Percentiles rank a stretch among this genome's conserved stretches.
Conservation (phyloP, 2,888 invertebrate genomes). For the Lypha dubia region DNA sequence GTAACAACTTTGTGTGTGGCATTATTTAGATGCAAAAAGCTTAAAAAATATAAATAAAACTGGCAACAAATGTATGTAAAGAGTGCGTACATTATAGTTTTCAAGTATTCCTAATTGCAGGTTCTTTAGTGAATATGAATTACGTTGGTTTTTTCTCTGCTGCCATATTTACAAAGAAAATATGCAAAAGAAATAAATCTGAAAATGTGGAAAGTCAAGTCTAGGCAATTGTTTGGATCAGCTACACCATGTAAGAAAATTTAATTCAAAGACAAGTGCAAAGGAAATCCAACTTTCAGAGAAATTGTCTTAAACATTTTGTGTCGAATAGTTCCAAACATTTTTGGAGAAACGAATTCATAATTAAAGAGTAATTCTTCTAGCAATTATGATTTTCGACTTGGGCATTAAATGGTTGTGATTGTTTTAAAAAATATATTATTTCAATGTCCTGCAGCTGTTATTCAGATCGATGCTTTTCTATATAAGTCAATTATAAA, state of each 20-base stretch:
- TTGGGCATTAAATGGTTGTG: no score
- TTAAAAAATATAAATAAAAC: conserved; percentile 29
- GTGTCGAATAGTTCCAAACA: no score
- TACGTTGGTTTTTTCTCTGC: conserved; percentile 20
- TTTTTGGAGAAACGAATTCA: no score
- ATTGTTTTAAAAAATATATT: no score
- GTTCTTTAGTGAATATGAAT: conserved; percentile 70
- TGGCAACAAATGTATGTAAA: conserved; percentile 46
- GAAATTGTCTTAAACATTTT: no score
- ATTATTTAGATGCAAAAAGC: conserved; percentile 53
- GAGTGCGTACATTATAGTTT: conserved; percentile 72
- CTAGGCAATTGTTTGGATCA: neutral
- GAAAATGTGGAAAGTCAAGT: neutral
- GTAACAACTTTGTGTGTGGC: conserved; percentile 72
- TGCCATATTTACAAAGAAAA: neutral
- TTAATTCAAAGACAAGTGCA: no score
- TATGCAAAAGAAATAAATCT: conserved; percentile 16
- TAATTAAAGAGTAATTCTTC: no score
- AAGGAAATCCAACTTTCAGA: no score
- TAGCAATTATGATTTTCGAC: no score
- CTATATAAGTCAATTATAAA: no score
- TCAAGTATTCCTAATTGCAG: conserved; percentile 73
- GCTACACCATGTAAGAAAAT: neutral
- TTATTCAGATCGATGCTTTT: no score
- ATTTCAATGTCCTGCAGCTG: no score